A percentile compares a stretch with the other conserved stretches of the same genome.
phyloP scores from a whole-genome alignment of 1,140 invertebrate genomes.

The Hydropsyche tenuis region DNA sequence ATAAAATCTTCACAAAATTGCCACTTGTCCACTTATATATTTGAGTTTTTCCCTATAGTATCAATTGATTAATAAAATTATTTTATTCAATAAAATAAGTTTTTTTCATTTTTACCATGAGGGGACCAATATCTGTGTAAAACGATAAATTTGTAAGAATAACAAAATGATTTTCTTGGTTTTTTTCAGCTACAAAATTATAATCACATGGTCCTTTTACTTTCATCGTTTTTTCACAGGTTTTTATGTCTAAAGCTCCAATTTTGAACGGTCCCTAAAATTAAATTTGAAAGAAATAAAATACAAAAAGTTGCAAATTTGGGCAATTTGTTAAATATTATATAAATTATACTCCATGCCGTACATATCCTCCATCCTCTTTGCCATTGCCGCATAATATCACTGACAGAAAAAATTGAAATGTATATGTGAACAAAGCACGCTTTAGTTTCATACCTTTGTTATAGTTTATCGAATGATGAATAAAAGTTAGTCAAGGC shows the following conservation, averaged over 20 bases:
- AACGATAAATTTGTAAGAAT: not conserved
- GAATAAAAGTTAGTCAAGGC: no score
- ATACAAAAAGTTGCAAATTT: no score
- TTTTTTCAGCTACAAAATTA: not conserved
- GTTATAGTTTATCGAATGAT: no score
- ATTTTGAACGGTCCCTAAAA: not conserved
- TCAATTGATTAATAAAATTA: not conserved
- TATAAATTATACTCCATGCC: no score
- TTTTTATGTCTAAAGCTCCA: not conserved
- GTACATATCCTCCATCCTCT: no score
- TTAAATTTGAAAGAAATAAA: no score
- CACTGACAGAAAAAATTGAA: no score
- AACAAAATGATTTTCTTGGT: not conserved
- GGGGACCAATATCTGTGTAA: not conserved
- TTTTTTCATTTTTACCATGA: not conserved
- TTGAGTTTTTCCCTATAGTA: conserved; percentile 1
- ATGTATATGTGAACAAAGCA: no score
- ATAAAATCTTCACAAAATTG: not conserved
- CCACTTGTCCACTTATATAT: not conserved
- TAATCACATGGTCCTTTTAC: not conserved
- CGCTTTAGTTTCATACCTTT: no score
- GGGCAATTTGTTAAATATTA: no score
- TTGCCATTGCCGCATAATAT: no score
- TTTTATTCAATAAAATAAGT: not conserved
- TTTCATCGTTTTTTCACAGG: conserved; percentile 10